phyloP scores from a whole-genome alignment of 2,888 invertebrate genomes.

The Oscheius sp. region DNA sequence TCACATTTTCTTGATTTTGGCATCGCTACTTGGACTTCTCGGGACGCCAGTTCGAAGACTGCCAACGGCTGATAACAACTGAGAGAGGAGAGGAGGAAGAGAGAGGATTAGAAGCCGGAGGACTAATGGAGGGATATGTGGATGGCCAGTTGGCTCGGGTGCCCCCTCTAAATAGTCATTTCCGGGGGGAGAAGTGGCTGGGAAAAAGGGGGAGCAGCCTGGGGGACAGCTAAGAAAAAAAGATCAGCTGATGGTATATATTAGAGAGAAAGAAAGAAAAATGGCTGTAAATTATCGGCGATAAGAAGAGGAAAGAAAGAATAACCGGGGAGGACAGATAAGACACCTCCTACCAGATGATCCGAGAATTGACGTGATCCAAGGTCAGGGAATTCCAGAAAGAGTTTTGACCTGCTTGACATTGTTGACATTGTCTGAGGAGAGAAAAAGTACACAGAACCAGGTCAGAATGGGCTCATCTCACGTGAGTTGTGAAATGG shows the following conservation, averaged over 20 bases:
- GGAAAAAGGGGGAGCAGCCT: not conserved
- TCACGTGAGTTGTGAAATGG: too few relatives aligned
- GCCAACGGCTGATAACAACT: slow-evolving; percentile 1
- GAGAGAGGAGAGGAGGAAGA: not conserved
- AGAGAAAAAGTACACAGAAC: too few relatives aligned
- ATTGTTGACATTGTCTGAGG: too few relatives aligned
- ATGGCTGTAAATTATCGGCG: not conserved
- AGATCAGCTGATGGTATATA: not conserved
- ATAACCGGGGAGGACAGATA: too few relatives aligned
- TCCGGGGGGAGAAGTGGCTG: not conserved
- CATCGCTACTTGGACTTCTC: slow-evolving; percentile 16
- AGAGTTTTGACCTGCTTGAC: too few relatives aligned
- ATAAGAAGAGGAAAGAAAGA: not conserved
- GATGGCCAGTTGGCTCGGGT: not conserved
- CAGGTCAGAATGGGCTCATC: too few relatives aligned
- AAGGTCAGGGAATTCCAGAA: too few relatives aligned
- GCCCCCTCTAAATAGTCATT: slow-evolving; percentile 1
- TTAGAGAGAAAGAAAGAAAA: not conserved
- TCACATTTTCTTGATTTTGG: not conserved
- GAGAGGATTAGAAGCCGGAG: not conserved
- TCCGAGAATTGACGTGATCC: too few relatives aligned
- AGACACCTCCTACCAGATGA: too few relatives aligned
- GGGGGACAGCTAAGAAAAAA: not conserved
- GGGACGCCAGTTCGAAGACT: slow-evolving; percentile 10
- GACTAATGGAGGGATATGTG: not conserved